These are phyloP conservation scores for Drosophila paucipuncta DNA, from an alignment of 2,888 invertebrate genomes.

Conservation along the genomic window DNA sequence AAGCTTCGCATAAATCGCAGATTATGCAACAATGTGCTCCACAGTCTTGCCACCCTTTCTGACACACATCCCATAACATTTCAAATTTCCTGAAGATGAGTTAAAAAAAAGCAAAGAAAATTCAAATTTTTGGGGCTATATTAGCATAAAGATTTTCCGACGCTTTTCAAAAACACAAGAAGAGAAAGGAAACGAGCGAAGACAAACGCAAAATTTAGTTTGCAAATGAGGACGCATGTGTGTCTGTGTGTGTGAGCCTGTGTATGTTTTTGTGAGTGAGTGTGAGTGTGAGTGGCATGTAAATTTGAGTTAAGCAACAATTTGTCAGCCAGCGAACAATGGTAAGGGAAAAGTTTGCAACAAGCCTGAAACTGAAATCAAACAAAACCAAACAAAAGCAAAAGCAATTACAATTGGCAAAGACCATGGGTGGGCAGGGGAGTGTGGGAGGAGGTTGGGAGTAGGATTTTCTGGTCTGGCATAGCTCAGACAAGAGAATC, in stretches of 20 bases:
- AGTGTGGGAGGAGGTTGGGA: neutral
- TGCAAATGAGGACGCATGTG: slow-evolving; percentile 60
- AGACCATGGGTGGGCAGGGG: neutral
- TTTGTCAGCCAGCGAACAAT: slow-evolving; percentile 66
- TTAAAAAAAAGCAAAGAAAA: slow-evolving; percentile 10
- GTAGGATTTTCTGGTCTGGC: neutral
- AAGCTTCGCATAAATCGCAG: neutral
- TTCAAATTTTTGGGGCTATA: slow-evolving; percentile 39
- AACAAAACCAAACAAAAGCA: slow-evolving; percentile 65
- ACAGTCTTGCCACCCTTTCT: slow-evolving; percentile 1
- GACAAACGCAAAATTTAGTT: slow-evolving; percentile 67
- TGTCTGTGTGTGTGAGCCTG: slow-evolving; percentile 14
- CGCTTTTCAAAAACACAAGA: neutral
- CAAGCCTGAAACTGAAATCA: slow-evolving; percentile 60
- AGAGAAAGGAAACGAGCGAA: slow-evolving; percentile 10
- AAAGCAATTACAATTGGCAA: slow-evolving; percentile 72
- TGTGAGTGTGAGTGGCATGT: slow-evolving; percentile 42
- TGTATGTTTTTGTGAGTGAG: slow-evolving; percentile 21
- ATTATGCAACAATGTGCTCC: slow-evolving; percentile 18
- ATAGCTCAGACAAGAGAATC: slow-evolving; percentile 56
- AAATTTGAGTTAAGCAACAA: slow-evolving; percentile 64
- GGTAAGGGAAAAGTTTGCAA: slow-evolving; percentile 53
- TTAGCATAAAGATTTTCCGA: slow-evolving; percentile 63
- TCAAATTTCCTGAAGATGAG: slow-evolving; percentile 5
- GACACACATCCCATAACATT: neutral